phyloP scores from a whole-genome alignment of 2,113 vertebrate species.

The Pomatostomus ruficeps region DNA sequence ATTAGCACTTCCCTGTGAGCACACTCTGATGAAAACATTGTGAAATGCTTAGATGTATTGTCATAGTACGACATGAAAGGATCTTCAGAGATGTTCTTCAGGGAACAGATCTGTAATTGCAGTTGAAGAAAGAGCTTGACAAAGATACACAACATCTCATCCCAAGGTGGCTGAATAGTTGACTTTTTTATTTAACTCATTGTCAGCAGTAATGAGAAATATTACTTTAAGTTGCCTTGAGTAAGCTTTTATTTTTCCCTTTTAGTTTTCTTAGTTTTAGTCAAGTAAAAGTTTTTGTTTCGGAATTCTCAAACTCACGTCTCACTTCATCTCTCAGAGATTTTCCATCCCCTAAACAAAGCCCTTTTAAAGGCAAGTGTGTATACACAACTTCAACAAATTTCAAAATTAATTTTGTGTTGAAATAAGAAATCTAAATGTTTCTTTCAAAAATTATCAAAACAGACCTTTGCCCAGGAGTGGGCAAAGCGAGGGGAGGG shows the following conservation, averaged over 20 bases:
- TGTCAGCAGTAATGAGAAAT: background rate
- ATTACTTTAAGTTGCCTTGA: background rate
- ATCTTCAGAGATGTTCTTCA: background rate
- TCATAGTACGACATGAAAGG: background rate
- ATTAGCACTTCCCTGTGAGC: background rate
- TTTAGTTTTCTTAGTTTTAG: background rate
- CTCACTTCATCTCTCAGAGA: background rate
- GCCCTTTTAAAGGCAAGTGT: background rate
- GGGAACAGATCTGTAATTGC: background rate
- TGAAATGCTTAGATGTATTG: background rate
- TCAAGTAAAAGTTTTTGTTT: background rate
- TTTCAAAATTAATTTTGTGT: background rate
- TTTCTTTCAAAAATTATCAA: background rate
- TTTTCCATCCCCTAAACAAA: background rate
- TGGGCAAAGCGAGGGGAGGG: rapidly evolving
- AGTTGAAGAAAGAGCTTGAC: background rate
- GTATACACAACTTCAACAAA: background rate
- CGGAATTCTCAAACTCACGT: background rate
- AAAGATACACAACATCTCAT: background rate
- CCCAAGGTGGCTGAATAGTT: background rate
- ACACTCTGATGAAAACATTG: background rate
- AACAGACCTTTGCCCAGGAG: background rate
- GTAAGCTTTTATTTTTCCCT: background rate
- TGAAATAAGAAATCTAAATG: background rate
- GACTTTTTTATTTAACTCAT: background rate